Evolutionary conservation across 1,140 invertebrate species (phyloP).

Genomic region (Hyles euphorbiae): DNA sequence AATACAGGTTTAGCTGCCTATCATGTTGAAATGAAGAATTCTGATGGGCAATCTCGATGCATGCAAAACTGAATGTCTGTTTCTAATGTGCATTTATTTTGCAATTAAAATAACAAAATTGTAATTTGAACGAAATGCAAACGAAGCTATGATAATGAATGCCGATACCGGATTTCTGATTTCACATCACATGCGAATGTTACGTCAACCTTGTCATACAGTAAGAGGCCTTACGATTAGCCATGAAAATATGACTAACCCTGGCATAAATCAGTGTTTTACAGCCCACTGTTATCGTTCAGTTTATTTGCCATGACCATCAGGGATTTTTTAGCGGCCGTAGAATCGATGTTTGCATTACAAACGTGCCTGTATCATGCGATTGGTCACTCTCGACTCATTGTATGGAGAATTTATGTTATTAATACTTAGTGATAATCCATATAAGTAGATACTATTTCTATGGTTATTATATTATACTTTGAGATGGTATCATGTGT

Average conservation of each 20-base stretch:
- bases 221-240: slow-evolving; percentile 3
- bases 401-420: slow-evolving; percentile 8
- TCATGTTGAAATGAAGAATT: no score
- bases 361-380: not conserved
- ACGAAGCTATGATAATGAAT: no score
- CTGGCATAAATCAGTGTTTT: slow-evolving; percentile 38
- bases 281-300: slow-evolving; percentile 31
- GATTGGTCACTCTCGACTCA: slow-evolving; percentile 2
- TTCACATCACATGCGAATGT: slow-evolving; percentile 1
- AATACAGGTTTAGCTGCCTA: no score
- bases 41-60: no score
- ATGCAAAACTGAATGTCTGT: no score
- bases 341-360: no score
- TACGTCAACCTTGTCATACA: slow-evolving; percentile 10
- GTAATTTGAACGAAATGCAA: no score
- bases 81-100: no score
- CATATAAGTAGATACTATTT: no score
- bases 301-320: slow-evolving; percentile 35
- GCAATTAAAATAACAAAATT: no score
- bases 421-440: not conserved
- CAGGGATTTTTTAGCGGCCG: slow-evolving; percentile 10
- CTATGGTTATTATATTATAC: no score
- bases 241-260: slow-evolving; percentile 32
- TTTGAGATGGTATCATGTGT: no score
- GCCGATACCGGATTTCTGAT: slow-evolving; percentile 17